These are phyloP conservation scores for Lasius platythorax DNA, from an alignment of 2,888 invertebrate genomes.

Conservation along the genomic window DNA sequence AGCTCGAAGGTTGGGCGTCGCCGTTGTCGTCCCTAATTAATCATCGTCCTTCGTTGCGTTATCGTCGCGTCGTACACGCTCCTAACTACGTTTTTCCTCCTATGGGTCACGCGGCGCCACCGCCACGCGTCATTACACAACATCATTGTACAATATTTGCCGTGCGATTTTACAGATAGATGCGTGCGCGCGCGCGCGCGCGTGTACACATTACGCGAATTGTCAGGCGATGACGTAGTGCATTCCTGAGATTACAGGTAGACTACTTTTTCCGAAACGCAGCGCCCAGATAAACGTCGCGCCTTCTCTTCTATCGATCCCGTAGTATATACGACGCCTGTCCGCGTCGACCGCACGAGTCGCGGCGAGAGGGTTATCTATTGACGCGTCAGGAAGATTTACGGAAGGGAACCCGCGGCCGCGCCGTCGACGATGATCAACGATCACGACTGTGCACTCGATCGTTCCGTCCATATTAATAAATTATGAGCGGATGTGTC, in stretches of 20 bases:
- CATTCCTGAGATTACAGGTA: slow-evolving; percentile 74
- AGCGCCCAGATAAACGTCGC: slow-evolving; percentile 54
- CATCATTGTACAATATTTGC: slow-evolving; percentile 72
- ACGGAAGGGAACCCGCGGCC: slow-evolving; percentile 34
- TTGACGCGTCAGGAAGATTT: slow-evolving; percentile 45
- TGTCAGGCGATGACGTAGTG: slow-evolving; percentile 60
- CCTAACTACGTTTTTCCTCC: slow-evolving; percentile 55
- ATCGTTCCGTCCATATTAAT: slow-evolving; percentile 35
- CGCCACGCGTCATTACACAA: slow-evolving; percentile 68
- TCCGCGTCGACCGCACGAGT: slow-evolving; percentile 24
- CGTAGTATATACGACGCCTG: slow-evolving; percentile 14
- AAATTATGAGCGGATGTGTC: slow-evolving; percentile 37
- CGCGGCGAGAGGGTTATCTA: slow-evolving; percentile 51
- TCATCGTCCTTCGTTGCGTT: slow-evolving; percentile 30
- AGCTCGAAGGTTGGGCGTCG: neutral
- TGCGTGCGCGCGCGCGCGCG: slow-evolving; percentile 26
- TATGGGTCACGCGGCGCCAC: slow-evolving; percentile 56
- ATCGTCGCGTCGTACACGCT: slow-evolving; percentile 51
- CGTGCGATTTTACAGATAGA: slow-evolving; percentile 66
- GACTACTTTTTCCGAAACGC: slow-evolving; percentile 68
- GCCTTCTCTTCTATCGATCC: slow-evolving; percentile 46
- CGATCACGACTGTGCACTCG: slow-evolving; percentile 26
- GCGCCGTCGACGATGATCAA: slow-evolving; percentile 43
- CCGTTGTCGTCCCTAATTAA: slow-evolving; percentile 26
- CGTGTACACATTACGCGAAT: slow-evolving; percentile 26